phyloP scores from a whole-genome alignment of 2,113 vertebrate species.

The Nesoenas mayeri region DNA sequence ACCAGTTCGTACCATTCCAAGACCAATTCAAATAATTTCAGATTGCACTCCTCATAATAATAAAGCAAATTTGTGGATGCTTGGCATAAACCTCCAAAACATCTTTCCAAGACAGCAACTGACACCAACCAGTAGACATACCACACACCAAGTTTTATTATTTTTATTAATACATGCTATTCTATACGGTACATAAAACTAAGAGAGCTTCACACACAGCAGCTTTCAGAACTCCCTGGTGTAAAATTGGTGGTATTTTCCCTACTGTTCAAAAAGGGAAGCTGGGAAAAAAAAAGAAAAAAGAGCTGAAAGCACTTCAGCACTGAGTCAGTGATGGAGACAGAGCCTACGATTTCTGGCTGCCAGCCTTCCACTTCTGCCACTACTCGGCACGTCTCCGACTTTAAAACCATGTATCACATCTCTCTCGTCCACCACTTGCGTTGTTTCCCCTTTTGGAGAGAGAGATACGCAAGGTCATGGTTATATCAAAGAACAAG shows the following conservation, averaged over 20 bases:
- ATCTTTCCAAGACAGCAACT: neutral
- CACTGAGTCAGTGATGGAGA: neutral
- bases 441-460: neutral
- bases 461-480: rapidly evolving
- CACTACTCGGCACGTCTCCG: neutral
- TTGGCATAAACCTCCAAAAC: neutral
- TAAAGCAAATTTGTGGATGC: neutral
- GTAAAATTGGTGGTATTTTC: neutral
- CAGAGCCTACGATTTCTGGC: neutral
- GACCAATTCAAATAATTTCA: neutral
- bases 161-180: neutral
- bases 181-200: neutral
- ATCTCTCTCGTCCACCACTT: neutral
- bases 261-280: neutral
- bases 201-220: neutral
- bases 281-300: neutral
- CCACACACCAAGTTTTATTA: neutral
- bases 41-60: neutral
- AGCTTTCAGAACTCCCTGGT: neutral
- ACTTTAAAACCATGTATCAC: neutral
- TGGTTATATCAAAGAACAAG: rapidly evolving
- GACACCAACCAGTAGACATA: neutral
- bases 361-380: neutral
- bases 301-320: neutral
- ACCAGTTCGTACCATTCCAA: neutral